phyloP scores from a whole-genome alignment of 1,140 invertebrate species.

The Drosophila trapezifrons region DNA sequence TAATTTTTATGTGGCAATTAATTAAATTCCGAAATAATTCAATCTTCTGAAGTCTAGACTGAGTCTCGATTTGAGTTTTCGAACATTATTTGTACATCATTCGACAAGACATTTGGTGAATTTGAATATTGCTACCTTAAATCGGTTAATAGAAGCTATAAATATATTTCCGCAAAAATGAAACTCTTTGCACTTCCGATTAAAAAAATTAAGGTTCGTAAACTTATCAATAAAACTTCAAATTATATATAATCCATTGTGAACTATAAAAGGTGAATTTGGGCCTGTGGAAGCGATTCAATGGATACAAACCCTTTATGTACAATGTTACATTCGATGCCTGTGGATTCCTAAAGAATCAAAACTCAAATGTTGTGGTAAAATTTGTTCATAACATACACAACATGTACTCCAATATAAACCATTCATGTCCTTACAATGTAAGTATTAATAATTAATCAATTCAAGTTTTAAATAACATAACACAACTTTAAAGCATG shows the following conservation, averaged over 20 bases:
- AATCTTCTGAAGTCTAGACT: not conserved
- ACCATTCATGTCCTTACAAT: constrained; percentile 5
- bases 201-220: not conserved
- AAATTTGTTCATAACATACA: not conserved
- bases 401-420: not conserved
- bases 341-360: not conserved
- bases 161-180: constrained; percentile 14
- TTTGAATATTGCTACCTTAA: constrained; percentile 10
- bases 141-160: constrained; percentile 14
- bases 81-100: not conserved
- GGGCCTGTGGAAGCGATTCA: not conserved
- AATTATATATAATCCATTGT: too few relatives aligned
- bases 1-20: not conserved
- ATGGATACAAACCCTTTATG: constrained; percentile 15
- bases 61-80: not conserved
- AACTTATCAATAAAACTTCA: too few relatives aligned
- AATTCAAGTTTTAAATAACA: too few relatives aligned
- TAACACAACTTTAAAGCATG: too few relatives aligned
- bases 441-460: constrained; percentile 1
- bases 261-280: not conserved
- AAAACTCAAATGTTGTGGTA: not conserved
- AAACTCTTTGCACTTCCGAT: not conserved
- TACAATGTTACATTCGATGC: constrained; percentile 3
- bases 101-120: constrained; percentile 5
- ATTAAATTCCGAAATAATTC: not conserved